These are phyloP conservation scores for Idaea aversata DNA, from an alignment of 2,888 invertebrate genomes.

Conservation along the genomic window DNA sequence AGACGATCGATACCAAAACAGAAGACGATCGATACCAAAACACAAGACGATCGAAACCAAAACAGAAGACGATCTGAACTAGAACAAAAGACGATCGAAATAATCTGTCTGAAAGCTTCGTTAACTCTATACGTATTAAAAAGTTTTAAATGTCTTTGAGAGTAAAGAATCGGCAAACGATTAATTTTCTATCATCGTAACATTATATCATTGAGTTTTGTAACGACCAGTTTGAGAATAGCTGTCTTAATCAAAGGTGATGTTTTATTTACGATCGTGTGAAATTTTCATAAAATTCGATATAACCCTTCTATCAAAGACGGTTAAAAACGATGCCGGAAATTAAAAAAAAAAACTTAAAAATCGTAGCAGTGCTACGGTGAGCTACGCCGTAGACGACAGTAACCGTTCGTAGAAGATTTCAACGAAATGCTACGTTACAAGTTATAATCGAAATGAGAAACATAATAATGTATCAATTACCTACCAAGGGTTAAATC, in stretches of 20 bases:
- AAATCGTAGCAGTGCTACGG: background rate
- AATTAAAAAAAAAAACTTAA: background rate
- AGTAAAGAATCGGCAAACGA: background rate
- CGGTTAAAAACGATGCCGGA: too few species aligned
- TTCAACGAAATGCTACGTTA: too few species aligned
- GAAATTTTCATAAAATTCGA: background rate
- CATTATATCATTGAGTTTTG: conserved; percentile 3
- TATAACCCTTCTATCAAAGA: too few species aligned
- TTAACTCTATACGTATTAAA: background rate
- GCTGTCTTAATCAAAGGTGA: background rate
- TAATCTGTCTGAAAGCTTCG: background rate
- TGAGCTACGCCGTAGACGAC: background rate
- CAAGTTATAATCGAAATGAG: too few species aligned
- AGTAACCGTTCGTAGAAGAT: background rate
- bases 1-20: too few species aligned
- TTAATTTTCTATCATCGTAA: conserved; percentile 9
- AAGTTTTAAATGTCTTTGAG: background rate
- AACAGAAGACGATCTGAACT: too few species aligned
- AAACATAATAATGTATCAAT: too few species aligned
- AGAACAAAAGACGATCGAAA: too few species aligned
- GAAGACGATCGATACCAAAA: too few species aligned
- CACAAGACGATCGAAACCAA: too few species aligned
- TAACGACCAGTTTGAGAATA: background rate
- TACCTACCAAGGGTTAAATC: too few species aligned
- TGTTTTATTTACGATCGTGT: background rate